Evolutionary conservation across 2,888 invertebrate species (phyloP).

Genomic region (Drosophila mimetica): DNA sequence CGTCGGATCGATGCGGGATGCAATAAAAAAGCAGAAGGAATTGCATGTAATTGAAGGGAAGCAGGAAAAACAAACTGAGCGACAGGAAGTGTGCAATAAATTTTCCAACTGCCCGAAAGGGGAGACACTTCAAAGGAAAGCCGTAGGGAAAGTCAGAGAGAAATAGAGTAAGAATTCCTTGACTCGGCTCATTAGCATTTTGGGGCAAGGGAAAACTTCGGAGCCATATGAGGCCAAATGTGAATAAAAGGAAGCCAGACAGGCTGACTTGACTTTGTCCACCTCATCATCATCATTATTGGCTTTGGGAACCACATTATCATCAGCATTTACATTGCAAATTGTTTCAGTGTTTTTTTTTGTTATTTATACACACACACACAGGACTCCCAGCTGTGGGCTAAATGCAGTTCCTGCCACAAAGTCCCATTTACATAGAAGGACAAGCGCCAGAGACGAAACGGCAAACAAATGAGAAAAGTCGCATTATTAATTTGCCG

Average conservation of each 20-base stretch:
- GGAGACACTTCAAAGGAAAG: constrained; percentile 50
- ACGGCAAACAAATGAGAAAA: constrained; percentile 64
- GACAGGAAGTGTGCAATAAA: constrained; percentile 73
- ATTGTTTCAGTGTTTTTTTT: constrained; percentile 46
- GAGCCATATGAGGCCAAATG: constrained; percentile 61
- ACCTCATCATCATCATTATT: constrained; percentile 51
- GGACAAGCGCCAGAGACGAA: constrained; percentile 21
- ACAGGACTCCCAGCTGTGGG: constrained; percentile 48
- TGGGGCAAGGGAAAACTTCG: constrained; percentile 52
- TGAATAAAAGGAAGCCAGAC: constrained; percentile 53
- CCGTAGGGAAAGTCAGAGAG: constrained; percentile 12
- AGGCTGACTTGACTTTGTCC: constrained; percentile 48
- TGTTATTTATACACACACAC: constrained; percentile 9
- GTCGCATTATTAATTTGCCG: constrained; percentile 76
- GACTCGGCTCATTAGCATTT: constrained; percentile 72
- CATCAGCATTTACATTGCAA: constrained; percentile 71
- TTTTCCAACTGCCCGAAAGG: constrained; percentile 49
- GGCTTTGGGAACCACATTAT: constrained; percentile 41
- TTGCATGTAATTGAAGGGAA: constrained; percentile 72
- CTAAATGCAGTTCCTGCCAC: constrained; percentile 46
- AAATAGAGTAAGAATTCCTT: constrained; percentile 11
- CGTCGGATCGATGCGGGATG: constrained; percentile 61
- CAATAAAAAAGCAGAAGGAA: constrained; percentile 63
- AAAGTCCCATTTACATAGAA: constrained; percentile 63
- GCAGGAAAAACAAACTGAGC: constrained; percentile 28